Base-by-base conservation (phyloP, 2,113 vertebrate genomes). In the Chauna torquata region DNA sequence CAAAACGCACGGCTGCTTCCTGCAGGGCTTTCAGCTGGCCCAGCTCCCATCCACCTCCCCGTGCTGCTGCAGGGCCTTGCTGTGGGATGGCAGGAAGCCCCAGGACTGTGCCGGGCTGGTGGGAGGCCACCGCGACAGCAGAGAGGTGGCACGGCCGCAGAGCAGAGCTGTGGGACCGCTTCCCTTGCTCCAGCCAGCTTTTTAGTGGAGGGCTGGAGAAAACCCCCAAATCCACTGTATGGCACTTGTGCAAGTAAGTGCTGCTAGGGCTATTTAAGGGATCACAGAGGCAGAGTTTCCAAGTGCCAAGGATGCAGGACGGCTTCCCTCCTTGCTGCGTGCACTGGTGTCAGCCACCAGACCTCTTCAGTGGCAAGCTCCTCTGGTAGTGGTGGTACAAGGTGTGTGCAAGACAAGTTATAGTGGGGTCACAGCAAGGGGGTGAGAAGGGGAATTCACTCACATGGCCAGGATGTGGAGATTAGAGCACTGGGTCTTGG, bases 281-380 rank as follows among this genome's bases (percentile, higher is more conserved):
- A 59, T 23, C 19, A 12, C 25, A 36, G 64, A 64, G 47, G 40
- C 65, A 71, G 74, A 78, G 40, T 10, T 40, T 38, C 40, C 14
- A 12, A 1, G 5, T 6, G 25, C 74, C 20, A 32, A 59, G 54
- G 22, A 68, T 4, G 50, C 24, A 12, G 0, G 1, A 30, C 52
- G 47, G n/a, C 42, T 66, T 47, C 42, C 50, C 50, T 38, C n/a
- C 44, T 50, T 24, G 49, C 49, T 52, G 50, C 24, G 23, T 52
- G 50, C 50, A 25, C 24, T 7, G 24, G 8, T 52, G 25, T 25
- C 24, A 7, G 50, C 50, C 50, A 52, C 12, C 50, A 52, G 50
- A 52, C 50, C 50, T 52, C 50, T 12, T 12, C 50, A 24, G 50
- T 24, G 50, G 50, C 50, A 52, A 52, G 50, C 50, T 52, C 50